Percentiles rank a stretch among this genome's conserved stretches.
phyloP scores from a whole-genome alignment of 1,140 invertebrate species.

The Nebria ingens region DNA sequence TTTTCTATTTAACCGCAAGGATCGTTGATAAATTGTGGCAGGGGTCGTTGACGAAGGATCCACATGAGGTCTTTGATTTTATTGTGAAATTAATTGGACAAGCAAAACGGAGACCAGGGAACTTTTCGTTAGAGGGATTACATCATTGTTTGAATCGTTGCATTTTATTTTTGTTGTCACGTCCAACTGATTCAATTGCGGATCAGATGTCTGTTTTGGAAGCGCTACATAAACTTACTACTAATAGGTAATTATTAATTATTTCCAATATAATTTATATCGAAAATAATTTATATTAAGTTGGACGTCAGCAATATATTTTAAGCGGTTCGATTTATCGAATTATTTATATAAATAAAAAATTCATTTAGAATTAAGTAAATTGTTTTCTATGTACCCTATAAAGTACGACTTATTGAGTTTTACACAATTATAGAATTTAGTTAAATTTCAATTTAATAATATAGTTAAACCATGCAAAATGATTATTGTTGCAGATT shows the following conservation, averaged over 20 bases:
- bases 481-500: slow-evolving; percentile 38
- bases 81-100: slow-evolving; percentile 85
- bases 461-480: no score
- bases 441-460: no score
- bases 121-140: slow-evolving; percentile 68
- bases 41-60: slow-evolving; percentile 76
- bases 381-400: slow-evolving; percentile 5
- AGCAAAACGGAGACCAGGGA: slow-evolving; percentile 66
- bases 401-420: no score
- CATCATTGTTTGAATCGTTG: slow-evolving; percentile 91
- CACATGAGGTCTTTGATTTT: slow-evolving; percentile 93
- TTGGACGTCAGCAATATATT: not conserved
- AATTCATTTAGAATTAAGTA: not conserved
- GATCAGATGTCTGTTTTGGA: slow-evolving; percentile 90
- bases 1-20: slow-evolving; percentile 85
- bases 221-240: slow-evolving; percentile 86
- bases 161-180: slow-evolving; percentile 84
- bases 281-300: slow-evolving; percentile 9
- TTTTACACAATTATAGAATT: no score
- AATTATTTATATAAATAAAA: not conserved
- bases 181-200: slow-evolving; percentile 77
- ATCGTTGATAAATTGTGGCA: slow-evolving; percentile 98
- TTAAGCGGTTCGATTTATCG: not conserved
- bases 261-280: slow-evolving; percentile 12
- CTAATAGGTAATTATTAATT: slow-evolving; percentile 52